These are phyloP conservation scores for Lota lota DNA, from an alignment of 2,113 vertebrate species.

Conservation along the genomic window DNA sequence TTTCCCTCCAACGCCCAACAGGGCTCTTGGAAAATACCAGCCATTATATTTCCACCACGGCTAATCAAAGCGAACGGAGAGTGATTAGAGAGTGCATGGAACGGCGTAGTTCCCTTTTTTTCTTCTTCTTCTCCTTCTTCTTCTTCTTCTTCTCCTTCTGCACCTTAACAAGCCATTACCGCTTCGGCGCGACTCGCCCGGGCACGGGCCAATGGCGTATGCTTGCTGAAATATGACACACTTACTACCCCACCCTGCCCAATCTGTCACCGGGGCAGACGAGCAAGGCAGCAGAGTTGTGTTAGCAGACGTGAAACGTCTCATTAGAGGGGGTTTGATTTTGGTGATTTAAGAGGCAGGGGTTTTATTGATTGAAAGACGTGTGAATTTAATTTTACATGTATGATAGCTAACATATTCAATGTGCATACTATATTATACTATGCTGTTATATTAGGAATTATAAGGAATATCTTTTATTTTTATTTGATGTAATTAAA, in stretches of 20 bases:
- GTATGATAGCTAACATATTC: too few species aligned
- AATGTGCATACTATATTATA: too few species aligned
- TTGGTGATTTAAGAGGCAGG: constrained; percentile 5
- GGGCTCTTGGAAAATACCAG: constrained; percentile 61
- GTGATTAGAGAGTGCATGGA: constrained; percentile 57
- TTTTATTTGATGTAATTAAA: too few species aligned
- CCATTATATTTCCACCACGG: constrained; percentile 57
- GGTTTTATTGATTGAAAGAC: too few species aligned
- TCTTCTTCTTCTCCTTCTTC: constrained; percentile 25
- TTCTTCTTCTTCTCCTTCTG: constrained; percentile 34
- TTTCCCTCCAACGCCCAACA: constrained; percentile 51
- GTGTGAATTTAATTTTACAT: too few species aligned
- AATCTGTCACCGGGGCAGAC: constrained; percentile 21
- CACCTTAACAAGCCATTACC: constrained; percentile 61
- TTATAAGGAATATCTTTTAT: too few species aligned
- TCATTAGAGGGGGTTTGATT: constrained; percentile 27
- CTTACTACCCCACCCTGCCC: constrained; percentile 4
- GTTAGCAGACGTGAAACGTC: constrained; percentile 39
- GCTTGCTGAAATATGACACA: constrained; percentile 48
- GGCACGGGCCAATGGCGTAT: constrained; percentile 13
- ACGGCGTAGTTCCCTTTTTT: constrained; percentile 8
- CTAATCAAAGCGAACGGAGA: constrained; percentile 62
- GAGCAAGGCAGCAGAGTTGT: constrained; percentile 17
- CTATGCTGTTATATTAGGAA: too few species aligned
- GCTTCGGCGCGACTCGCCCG: constrained; percentile 17